These are phyloP conservation scores for Calyptommatus sinebrachiatus DNA, from an alignment of 2,113 vertebrate species.

Conservation along the genomic window DNA sequence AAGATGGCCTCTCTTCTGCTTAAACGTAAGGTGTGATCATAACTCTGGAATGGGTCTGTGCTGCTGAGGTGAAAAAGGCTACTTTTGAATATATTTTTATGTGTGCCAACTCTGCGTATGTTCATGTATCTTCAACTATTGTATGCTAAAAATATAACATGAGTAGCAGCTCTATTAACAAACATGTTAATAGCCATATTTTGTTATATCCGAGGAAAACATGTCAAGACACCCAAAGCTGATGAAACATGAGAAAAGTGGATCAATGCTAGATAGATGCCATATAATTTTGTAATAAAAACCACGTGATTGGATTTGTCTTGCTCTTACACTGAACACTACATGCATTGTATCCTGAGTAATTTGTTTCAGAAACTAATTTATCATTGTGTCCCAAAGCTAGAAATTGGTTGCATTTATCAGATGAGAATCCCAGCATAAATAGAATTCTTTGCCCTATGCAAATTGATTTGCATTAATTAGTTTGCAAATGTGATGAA, in stretches of 20 bases:
- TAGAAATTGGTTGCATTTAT: neutral
- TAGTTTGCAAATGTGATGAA: neutral
- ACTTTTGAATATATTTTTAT: neutral
- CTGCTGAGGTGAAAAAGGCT: neutral
- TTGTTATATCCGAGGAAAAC: neutral
- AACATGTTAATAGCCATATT: fast-evolving
- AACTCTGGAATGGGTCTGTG: neutral
- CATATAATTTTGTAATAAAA: neutral
- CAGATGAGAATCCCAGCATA: neutral
- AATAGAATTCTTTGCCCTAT: neutral
- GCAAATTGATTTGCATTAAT: neutral
- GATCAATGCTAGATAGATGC: neutral
- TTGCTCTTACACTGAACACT: neutral
- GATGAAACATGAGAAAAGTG: neutral
- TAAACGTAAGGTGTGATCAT: too few species aligned
- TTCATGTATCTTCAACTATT: neutral
- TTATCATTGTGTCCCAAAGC: neutral
- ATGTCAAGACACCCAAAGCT: neutral
- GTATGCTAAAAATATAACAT: neutral
- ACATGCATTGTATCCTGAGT: neutral
- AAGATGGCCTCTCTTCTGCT: too few species aligned
- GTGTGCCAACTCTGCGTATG: neutral
- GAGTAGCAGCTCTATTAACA: neutral
- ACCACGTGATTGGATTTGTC: neutral
- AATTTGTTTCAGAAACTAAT: neutral